These are phyloP conservation scores for Macrobrachium rosenbergii DNA, from an alignment of 1,140 invertebrate species.

Conservation along the genomic window DNA sequence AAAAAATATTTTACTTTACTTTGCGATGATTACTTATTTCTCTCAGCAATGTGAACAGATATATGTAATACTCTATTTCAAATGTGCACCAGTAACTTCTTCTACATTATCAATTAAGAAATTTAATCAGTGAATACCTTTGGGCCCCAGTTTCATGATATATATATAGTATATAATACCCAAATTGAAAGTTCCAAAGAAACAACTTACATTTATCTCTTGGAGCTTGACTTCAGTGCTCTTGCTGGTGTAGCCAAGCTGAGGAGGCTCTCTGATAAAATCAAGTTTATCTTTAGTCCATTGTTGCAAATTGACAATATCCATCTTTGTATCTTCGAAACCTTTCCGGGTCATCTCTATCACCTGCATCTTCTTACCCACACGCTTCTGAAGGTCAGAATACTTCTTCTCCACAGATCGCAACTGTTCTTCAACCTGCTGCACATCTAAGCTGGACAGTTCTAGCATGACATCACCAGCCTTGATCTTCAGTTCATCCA, in stretches of 20 bases:
- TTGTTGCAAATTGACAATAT: constrained; percentile 67
- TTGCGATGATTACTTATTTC: no score
- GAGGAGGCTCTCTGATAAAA: constrained; percentile 77
- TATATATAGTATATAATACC: no score
- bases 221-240: constrained; percentile 71
- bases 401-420: constrained; percentile 86
- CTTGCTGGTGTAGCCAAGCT: constrained; percentile 80
- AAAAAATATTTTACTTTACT: no score
- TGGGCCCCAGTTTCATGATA: no score
- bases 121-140: no score
- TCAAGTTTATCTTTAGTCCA: constrained; percentile 68
- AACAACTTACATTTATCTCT: constrained; percentile 62
- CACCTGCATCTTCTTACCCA: constrained; percentile 79
- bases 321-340: constrained; percentile 72
- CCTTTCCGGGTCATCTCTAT: constrained; percentile 78
- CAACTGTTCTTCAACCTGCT: constrained; percentile 91
- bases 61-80: no score
- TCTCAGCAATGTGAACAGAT: no score
- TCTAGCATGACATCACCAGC: constrained; percentile 65
- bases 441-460: constrained; percentile 83
- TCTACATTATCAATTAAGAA: no score
- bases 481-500: constrained; percentile 66
- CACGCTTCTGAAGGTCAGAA: constrained; percentile 85
- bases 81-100: no score
- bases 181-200: background rate